Base-by-base conservation (phyloP, 2,113 vertebrate genomes). In the Tonatia bakeri region DNA sequence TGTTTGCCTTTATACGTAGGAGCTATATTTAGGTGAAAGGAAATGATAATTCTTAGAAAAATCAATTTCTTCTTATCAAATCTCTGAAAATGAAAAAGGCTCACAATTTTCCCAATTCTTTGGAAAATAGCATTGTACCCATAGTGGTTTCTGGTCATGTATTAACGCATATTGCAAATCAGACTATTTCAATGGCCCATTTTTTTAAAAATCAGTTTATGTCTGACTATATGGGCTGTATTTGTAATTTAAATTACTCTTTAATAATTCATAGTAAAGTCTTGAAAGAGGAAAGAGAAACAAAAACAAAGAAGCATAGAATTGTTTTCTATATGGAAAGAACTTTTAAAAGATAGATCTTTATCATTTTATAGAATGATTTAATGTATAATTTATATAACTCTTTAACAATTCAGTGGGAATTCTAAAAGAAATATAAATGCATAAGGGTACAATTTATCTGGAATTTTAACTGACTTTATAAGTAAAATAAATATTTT, bases 171-270 rank as follows among this genome's bases (percentile, higher is more conserved):
- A 90, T 47, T 94, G 83, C 43, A 98, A 96, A 94, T 97, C 82
- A 95, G 90, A 79, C 43, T 69, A 65, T 54, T 47, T 19, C 56
- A 72, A 47, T 77, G 20, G 38, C 15, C 84, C 24, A 22, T 0
- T 87, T 95, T 90, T 90, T 88, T 8, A 7, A 1, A 3, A 38
- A 7, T 36, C 70, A 0, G 12, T 14, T 93, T 36, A 5, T 94
- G 4, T 43, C 50, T 94, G 43, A 90, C 33, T 79, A 90, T 24
- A 75, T 47, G 16, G 15, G 9, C 79, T 94, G 8, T 94, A 96
- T 90, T 97, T 97, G 91, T 70, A 94, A 96, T 97, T 98, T 93
- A 94, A 75, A 5, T 24, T 91, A 28, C 19, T 87, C 77, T 85
- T 91, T 67, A 61, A 97, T 97, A n/a, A 90, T 33, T 82, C 59